Conservation (phyloP, 2,797 vertebrate species). For the Esox lucius region DNA sequence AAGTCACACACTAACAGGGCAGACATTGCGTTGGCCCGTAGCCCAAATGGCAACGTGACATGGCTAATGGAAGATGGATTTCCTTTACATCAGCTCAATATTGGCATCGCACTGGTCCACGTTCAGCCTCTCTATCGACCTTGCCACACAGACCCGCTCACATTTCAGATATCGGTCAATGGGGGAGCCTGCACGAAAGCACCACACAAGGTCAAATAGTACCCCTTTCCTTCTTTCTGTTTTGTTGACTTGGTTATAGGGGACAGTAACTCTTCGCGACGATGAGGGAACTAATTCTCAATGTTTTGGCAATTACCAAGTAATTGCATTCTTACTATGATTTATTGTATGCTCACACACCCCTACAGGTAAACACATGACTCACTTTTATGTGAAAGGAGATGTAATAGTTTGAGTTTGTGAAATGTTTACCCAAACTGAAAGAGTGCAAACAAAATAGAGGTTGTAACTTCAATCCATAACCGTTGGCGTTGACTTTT, state of each 20-base stretch:
- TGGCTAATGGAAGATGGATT: slow-evolving; percentile 52
- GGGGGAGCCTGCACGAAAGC: neutral
- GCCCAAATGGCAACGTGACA: slow-evolving; percentile 12
- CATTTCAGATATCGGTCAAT: slow-evolving; percentile 29
- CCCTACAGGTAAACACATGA: slow-evolving; percentile 63
- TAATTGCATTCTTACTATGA: slow-evolving; percentile 29
- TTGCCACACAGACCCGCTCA: slow-evolving; percentile 12
- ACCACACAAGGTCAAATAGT: slow-evolving; percentile 19
- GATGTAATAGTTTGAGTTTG: slow-evolving; percentile 45
- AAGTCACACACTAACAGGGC: neutral
- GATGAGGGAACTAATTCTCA: slow-evolving; percentile 15
- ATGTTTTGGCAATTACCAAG: slow-evolving; percentile 30
- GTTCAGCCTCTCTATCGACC: slow-evolving; percentile 16
- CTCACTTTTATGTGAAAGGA: slow-evolving; percentile 36
- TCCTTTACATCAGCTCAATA: slow-evolving; percentile 29
- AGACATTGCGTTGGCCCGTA: neutral
- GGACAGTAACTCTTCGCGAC: neutral
- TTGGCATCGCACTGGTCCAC: neutral
- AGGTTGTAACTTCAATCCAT: neutral
- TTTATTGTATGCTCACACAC: slow-evolving; percentile 40
- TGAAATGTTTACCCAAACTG: slow-evolving; percentile 49
- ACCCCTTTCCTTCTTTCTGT: neutral
- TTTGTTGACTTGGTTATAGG: neutral
- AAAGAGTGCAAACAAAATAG: slow-evolving; percentile 19
- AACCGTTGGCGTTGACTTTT: neutral